phyloP scores from a whole-genome alignment of 1,140 invertebrate genomes.

The Atta texana region DNA sequence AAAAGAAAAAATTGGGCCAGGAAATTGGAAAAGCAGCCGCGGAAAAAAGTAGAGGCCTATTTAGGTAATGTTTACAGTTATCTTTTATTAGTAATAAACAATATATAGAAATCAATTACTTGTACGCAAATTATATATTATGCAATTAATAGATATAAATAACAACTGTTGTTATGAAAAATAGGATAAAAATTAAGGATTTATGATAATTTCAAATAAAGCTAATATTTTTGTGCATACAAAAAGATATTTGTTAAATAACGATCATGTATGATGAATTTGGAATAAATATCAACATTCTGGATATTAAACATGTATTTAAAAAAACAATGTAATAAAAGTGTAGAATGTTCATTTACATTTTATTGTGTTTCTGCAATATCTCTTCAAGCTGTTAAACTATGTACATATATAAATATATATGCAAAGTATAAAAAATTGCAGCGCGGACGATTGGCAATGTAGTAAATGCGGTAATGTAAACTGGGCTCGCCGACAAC shows the following conservation, averaged over 20 bases:
- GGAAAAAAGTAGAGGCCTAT: constrained; percentile 99
- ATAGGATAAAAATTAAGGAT: neutral
- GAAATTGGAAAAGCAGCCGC: constrained; percentile 99
- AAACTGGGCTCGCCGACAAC: constrained; percentile 98
- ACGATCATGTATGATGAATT: neutral
- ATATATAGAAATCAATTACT: neutral
- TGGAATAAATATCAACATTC: constrained; percentile 12
- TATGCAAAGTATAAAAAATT: constrained; percentile 79
- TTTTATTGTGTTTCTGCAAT: constrained; percentile 34
- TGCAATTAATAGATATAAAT: neutral
- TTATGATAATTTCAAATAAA: neutral
- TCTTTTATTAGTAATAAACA: neutral
- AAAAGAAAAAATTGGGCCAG: constrained; percentile 96
- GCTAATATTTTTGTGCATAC: neutral
- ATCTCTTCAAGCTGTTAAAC: neutral
- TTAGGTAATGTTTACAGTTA: constrained; percentile 83
- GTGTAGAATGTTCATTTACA: neutral
- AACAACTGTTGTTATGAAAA: neutral
- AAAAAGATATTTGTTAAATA: neutral
- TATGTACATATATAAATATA: neutral
- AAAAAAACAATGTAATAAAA: neutral
- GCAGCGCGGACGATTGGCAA: constrained; percentile 99
- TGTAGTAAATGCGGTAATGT: constrained; percentile 99
- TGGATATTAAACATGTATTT: neutral
- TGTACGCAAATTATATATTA: neutral